A percentile compares a stretch with the other conserved stretches of the same genome.
These are phyloP conservation scores for Macrochelys suwanniensis DNA, from an alignment of 2,797 vertebrate species.

Conservation along the genomic window DNA sequence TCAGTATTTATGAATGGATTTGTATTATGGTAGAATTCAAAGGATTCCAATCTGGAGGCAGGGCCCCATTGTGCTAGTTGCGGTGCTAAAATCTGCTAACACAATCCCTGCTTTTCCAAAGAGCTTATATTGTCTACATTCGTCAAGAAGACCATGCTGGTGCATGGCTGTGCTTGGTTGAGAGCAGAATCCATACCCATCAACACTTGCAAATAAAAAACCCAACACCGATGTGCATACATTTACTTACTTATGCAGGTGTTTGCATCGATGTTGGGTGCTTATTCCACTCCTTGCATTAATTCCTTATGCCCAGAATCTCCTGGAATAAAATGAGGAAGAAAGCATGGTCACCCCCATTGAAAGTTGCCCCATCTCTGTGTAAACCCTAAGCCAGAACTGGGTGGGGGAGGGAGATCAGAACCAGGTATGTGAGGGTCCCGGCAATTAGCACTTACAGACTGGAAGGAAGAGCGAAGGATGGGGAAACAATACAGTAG, in stretches of 20 bases:
- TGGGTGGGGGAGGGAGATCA: neutral
- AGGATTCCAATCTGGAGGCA: neutral
- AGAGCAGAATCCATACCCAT: neutral
- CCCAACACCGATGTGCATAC: neutral
- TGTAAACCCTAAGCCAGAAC: neutral
- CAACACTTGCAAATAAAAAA: neutral
- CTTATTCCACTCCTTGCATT: neutral
- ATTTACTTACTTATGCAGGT: neutral
- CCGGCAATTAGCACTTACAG: neutral
- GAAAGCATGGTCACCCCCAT: neutral
- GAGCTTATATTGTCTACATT: neutral
- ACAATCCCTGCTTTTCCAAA: neutral
- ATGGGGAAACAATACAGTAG: neutral
- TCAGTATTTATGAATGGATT: neutral
- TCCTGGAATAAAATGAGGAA: neutral
- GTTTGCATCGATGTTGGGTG: neutral
- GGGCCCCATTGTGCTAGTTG: neutral
- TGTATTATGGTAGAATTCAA: neutral
- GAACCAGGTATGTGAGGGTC: too few relatives aligned
- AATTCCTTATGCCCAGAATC: neutral
- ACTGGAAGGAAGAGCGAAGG: neutral
- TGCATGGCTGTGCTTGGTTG: neutral
- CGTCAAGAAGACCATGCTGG: neutral
- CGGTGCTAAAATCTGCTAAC: neutral
- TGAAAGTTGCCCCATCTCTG: neutral